Conservation (phyloP, 1,140 invertebrate genomes). For the Tribolium madens region DNA sequence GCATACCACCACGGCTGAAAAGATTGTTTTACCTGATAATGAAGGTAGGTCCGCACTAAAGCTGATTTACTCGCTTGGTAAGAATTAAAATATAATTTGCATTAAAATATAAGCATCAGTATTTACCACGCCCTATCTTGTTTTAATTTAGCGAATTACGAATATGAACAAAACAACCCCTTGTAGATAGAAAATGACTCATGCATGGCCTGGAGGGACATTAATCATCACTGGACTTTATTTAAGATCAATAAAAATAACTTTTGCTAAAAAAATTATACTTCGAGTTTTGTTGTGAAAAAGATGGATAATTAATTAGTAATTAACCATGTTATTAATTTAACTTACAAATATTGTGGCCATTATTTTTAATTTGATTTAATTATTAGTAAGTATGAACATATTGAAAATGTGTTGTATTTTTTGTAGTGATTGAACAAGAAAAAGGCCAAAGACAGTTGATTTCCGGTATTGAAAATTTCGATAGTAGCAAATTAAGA, state of each 20-base stretch:
- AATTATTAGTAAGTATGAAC: neutral
- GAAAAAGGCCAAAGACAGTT: constrained; percentile 90
- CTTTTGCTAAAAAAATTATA: no score
- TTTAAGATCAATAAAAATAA: neutral
- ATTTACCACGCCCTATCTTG: neutral
- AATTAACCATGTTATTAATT: no score
- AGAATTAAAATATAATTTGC: neutral
- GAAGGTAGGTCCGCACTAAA: constrained; percentile 70
- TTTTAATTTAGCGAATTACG: neutral
- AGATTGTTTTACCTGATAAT: constrained; percentile 80
- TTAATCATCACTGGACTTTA: neutral
- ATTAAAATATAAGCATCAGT: neutral
- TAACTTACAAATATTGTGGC: no score
- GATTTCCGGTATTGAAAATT: constrained; percentile 89
- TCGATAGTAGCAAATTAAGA: constrained; percentile 86
- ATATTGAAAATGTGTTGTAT: constrained; percentile 14
- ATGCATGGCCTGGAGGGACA: neutral
- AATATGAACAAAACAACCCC: neutral
- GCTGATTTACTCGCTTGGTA: neutral
- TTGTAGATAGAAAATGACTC: neutral
- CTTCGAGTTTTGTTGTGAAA: no score
- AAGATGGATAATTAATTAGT: no score
- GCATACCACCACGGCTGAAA: constrained; percentile 81
- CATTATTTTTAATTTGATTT: no score
- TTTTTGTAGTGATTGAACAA: constrained; percentile 81